These are phyloP conservation scores for Lithosia quadra DNA, from an alignment of 2,888 invertebrate genomes.

Conservation along the genomic window DNA sequence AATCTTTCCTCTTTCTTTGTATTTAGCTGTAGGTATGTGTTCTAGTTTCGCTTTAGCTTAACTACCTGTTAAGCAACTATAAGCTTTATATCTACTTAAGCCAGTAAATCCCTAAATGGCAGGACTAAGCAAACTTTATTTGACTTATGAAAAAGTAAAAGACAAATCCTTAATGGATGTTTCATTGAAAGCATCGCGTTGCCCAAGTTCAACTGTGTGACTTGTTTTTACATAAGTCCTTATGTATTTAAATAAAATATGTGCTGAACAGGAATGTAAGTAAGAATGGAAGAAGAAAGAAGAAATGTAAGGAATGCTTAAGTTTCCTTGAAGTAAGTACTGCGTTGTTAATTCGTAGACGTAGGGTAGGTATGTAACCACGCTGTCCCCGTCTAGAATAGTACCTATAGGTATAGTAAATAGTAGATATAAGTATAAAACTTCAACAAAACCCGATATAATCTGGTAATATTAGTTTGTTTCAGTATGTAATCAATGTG, in stretches of 20 bases:
- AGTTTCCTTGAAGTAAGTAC: not conserved
- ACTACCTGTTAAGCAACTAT: slow-evolving; percentile 18
- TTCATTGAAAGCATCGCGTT: not conserved
- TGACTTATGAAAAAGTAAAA: not conserved
- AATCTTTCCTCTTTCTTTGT: not conserved
- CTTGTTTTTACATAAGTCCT: not conserved
- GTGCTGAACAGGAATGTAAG: not conserved
- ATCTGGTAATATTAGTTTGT: not conserved
- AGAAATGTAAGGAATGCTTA: not conserved
- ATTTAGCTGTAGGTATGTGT: not conserved
- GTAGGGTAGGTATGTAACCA: too few relatives aligned
- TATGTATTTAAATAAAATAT: not conserved
- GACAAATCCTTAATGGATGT: not conserved
- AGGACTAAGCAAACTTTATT: slow-evolving; percentile 23
- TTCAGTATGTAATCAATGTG: not conserved
- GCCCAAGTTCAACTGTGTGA: slow-evolving; percentile 3
- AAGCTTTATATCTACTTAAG: slow-evolving; percentile 15
- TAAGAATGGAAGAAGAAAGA: too few relatives aligned
- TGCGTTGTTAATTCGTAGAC: not conserved
- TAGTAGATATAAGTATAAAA: too few relatives aligned
- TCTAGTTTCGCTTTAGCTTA: slow-evolving; percentile 22
- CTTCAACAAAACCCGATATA: not conserved
- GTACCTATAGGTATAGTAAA: too few relatives aligned
- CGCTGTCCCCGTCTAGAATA: too few relatives aligned
- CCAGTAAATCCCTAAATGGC: slow-evolving; percentile 30